Conservation (phyloP, 2,113 vertebrate species). For the Procapra przewalskii region DNA sequence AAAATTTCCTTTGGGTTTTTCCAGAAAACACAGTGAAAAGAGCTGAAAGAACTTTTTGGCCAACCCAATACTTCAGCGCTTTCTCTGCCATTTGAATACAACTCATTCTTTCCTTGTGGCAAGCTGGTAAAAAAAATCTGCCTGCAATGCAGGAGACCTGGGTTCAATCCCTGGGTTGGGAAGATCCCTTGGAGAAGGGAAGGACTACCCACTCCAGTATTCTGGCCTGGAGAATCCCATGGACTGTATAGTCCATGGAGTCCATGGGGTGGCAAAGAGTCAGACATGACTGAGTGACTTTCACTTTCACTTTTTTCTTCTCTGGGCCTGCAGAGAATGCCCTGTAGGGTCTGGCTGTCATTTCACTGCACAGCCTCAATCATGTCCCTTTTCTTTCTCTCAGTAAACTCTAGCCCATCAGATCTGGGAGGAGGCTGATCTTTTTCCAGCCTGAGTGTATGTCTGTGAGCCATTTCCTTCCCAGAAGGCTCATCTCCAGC, state of each 20-base stretch:
- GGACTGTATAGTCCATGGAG: not conserved
- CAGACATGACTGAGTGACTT: not conserved
- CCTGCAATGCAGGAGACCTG: not conserved
- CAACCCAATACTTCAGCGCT: not conserved
- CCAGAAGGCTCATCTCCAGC: not conserved
- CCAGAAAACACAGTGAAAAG: not conserved
- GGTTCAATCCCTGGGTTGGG: not conserved
- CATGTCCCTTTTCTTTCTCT: not conserved
- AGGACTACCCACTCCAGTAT: not conserved
- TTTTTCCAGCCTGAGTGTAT: not conserved
- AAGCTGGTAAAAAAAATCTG: not conserved
- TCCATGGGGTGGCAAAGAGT: not conserved
- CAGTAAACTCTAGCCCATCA: not conserved
- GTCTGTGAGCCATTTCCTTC: not conserved
- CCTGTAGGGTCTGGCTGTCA: not conserved
- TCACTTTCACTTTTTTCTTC: not conserved
- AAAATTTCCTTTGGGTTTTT: not conserved
- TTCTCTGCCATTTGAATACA: not conserved
- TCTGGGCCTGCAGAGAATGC: not conserved
- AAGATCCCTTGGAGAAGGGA: not conserved
- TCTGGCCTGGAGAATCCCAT: not conserved
- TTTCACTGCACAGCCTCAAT: not conserved
- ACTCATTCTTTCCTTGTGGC: not conserved
- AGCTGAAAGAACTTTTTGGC: not conserved
- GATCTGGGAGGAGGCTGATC: not conserved